Conservation (phyloP, 2,797 vertebrate species). For the Podarcis lilfordi region DNA sequence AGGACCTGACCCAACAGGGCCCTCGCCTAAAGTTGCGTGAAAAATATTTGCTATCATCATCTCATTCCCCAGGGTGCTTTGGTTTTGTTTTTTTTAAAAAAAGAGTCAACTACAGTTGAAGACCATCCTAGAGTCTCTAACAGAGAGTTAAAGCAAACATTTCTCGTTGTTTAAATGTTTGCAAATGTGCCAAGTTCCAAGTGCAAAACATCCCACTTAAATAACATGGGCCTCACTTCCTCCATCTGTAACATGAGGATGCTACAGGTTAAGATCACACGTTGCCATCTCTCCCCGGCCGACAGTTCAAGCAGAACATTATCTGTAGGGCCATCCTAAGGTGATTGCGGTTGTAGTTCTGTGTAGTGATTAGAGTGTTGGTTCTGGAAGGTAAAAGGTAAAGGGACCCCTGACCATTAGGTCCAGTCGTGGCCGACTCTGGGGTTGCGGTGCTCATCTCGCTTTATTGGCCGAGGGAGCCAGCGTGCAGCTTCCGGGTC, state of each 20-base stretch:
- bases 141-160: background rate
- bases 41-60: background rate
- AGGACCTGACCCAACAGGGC: rapidly evolving
- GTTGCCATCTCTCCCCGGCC: background rate
- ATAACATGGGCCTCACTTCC: background rate
- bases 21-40: background rate
- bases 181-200: background rate
- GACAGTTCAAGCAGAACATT: background rate
- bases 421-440: too few relatives aligned
- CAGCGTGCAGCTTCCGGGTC: too few relatives aligned
- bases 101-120: background rate
- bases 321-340: background rate
- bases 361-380: too few relatives aligned
- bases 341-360: too few relatives aligned
- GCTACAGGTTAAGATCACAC: background rate
- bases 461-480: too few relatives aligned
- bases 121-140: background rate
- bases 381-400: too few relatives aligned
- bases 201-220: background rate
- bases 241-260: background rate
- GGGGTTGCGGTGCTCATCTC: too few relatives aligned
- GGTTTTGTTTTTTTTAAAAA: too few relatives aligned
- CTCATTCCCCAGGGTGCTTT: background rate
- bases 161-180: too few relatives aligned
- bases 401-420: too few relatives aligned